These are phyloP conservation scores for Dione vanillae DNA, from an alignment of 2,888 invertebrate genomes.

Conservation along the genomic window DNA sequence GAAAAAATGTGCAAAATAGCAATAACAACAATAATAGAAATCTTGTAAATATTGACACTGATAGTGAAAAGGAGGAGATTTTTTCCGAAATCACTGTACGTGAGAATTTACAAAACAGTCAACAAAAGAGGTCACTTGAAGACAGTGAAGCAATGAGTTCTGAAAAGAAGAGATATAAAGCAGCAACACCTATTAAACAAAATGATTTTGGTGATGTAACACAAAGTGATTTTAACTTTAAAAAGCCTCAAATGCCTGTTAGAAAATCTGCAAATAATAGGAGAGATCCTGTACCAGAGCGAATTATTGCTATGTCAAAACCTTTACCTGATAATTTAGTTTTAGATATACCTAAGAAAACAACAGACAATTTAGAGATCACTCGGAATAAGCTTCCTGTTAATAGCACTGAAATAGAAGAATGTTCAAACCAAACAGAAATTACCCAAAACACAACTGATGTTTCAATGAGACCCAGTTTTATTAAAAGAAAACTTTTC, in stretches of 20 bases:
- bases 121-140: slow-evolving; percentile 36
- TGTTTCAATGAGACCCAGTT: slow-evolving; percentile 71
- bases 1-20: neutral
- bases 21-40: slow-evolving; percentile 21
- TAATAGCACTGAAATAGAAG: slow-evolving; percentile 42
- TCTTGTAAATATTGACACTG: slow-evolving; percentile 22
- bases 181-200: slow-evolving; percentile 17
- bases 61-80: slow-evolving; percentile 40
- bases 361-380: slow-evolving; percentile 4
- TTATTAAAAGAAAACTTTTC: slow-evolving; percentile 75
- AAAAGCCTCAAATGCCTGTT: slow-evolving; percentile 38
- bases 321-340: slow-evolving; percentile 38
- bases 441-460: slow-evolving; percentile 52
- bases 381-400: slow-evolving; percentile 27
- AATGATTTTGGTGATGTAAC: slow-evolving; percentile 16
- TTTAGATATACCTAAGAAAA: slow-evolving; percentile 19
- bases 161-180: slow-evolving; percentile 37
- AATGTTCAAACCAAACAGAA: slow-evolving; percentile 38
- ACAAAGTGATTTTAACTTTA: slow-evolving; percentile 42
- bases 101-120: slow-evolving; percentile 23
- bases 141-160: slow-evolving; percentile 27
- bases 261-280: slow-evolving; percentile 30
- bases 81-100: slow-evolving; percentile 36
- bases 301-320: slow-evolving; percentile 47
- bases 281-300: slow-evolving; percentile 41